These are phyloP conservation scores for Halichoerus grypus DNA, from an alignment of 2,113 vertebrate genomes.

Conservation along the genomic window DNA sequence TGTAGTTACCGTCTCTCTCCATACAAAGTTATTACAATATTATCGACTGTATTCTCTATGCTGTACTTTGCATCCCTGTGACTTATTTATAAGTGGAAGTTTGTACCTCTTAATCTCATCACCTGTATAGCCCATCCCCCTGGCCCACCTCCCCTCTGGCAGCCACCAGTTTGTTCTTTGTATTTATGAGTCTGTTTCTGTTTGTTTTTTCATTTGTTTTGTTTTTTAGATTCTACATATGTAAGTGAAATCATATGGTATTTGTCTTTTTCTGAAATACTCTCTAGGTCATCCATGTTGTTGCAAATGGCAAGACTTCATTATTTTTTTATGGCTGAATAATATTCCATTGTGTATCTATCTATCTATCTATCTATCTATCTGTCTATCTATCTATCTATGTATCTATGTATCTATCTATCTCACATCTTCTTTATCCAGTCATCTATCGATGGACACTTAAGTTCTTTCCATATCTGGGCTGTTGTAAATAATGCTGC, in stretches of 20 bases:
- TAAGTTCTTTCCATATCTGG: not conserved
- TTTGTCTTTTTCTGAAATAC: not conserved
- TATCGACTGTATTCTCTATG: not conserved
- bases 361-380: too few relatives aligned
- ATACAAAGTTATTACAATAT: not conserved
- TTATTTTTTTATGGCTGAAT: not conserved
- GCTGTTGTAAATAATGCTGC: not conserved
- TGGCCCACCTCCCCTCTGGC: not conserved
- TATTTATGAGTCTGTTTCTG: not conserved
- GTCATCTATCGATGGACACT: not conserved
- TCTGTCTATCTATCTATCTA: too few relatives aligned
- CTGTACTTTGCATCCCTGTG: not conserved
- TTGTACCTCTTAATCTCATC: not conserved
- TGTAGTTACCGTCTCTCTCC: not conserved
- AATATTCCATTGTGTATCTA: not conserved
- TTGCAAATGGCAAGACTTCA: not conserved
- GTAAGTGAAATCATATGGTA: not conserved
- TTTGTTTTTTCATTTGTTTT: not conserved
- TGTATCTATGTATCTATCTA: too few relatives aligned
- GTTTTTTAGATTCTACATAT: not conserved
- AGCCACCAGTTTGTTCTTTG: not conserved
- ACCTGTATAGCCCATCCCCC: not conserved
- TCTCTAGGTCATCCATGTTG: not conserved
- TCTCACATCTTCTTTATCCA: not conserved
- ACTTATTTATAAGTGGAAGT: not conserved